Conservation (phyloP, 2,888 invertebrate species). For the Sepioteuthis lessoniana region DNA sequence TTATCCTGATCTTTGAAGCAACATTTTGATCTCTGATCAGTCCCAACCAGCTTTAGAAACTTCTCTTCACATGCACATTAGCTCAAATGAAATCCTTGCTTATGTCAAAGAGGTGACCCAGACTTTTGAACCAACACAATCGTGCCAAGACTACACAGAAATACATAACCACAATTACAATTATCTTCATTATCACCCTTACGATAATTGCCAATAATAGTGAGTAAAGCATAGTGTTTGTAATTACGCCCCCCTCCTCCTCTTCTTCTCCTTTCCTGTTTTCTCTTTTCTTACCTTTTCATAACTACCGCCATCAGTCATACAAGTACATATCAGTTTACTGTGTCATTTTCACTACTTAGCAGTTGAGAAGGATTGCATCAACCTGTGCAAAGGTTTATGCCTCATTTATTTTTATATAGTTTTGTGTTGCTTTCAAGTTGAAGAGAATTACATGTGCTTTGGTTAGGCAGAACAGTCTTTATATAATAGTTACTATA, state of each 20-base stretch:
- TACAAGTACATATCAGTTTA: too few species aligned
- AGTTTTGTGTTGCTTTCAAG: too few species aligned
- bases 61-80: neutral
- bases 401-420: too few species aligned
- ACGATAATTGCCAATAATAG: neutral
- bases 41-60: neutral
- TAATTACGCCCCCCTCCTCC: neutral
- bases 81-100: neutral
- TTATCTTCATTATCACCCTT: slow-evolving; percentile 2
- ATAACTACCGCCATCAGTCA: too few species aligned
- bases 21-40: neutral
- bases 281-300: neutral
- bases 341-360: too few species aligned
- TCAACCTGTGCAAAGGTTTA: too few species aligned
- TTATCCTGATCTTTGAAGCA: neutral
- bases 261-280: neutral
- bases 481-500: too few species aligned
- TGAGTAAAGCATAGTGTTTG: neutral
- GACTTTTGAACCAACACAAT: neutral
- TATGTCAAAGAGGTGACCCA: slow-evolving; percentile 1
- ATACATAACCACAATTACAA: neutral
- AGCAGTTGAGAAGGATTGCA: too few species aligned
- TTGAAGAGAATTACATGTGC: too few species aligned
- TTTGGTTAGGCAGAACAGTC: too few species aligned
- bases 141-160: slow-evolving; percentile 9